Conservation (phyloP, 2,888 invertebrate genomes). For the Acanthacorydalis orientalis region DNA sequence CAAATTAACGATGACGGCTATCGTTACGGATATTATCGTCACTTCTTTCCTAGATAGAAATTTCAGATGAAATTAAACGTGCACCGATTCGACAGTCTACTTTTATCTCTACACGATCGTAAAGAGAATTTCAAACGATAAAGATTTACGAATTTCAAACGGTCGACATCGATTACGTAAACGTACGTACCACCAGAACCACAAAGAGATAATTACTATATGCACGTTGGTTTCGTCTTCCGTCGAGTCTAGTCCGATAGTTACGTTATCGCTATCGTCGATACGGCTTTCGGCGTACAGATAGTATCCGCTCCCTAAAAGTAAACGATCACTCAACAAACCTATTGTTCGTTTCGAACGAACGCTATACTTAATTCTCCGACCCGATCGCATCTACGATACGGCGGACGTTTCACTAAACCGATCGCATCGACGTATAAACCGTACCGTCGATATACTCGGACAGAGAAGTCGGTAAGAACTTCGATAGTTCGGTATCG, state of each 20-base stretch:
- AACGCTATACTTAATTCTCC: neutral
- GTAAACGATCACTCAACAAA: no score
- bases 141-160: no score
- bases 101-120: no score
- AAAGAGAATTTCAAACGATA: no score
- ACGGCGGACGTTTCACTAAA: no score
- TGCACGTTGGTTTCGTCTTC: slow-evolving; percentile 45
- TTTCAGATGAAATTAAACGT: slow-evolving; percentile 1
- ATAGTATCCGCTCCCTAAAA: slow-evolving; percentile 58
- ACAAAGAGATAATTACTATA: slow-evolving; percentile 54
- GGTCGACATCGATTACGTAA: neutral
- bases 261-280: slow-evolving; percentile 10
- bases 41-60: slow-evolving; percentile 51
- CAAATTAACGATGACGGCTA: slow-evolving; percentile 52
- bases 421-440: neutral
- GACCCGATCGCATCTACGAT: no score
- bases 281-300: slow-evolving; percentile 38
- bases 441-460: slow-evolving; percentile 46
- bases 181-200: slow-evolving; percentile 53
- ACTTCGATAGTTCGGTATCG: slow-evolving; percentile 19
- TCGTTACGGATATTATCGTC: slow-evolving; percentile 52
- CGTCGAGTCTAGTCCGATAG: slow-evolving; percentile 14
- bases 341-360: no score
- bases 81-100: no score
- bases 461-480: slow-evolving; percentile 45